Base-by-base conservation (phyloP, 2,113 vertebrate species). In the Carollia perspicillata region DNA sequence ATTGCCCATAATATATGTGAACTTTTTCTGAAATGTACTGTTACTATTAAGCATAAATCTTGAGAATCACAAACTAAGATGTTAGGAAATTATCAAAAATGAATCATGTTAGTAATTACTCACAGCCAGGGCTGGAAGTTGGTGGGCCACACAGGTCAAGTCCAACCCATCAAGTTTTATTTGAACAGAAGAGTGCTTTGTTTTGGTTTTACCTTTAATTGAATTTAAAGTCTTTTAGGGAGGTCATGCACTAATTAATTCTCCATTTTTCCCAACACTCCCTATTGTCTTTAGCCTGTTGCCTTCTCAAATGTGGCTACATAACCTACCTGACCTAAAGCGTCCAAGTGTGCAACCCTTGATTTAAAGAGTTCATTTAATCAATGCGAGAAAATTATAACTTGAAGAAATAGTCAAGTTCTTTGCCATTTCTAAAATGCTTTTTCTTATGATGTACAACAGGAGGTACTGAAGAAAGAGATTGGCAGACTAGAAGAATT, bases 381-480 rank as follows among this genome's bases (percentile, higher is more conserved):
- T 84, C 80, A 85, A n/a, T 74, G 90, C 22, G 80, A 84, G 12
- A 80, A 93, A 94, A 51, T 2, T 55, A 37, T n/a, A 89, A 90
- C 23, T 83, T 68, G 47, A 78, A 91, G 20, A 51, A 66, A 92
- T 89, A 95, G 22, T 66, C 49, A 63, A n/a, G 13, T 49, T 92
- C 63, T 81, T 92, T 93, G 44, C 55, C 84, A 13, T 90, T 90
- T 93, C 20, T 75, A 74, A 78, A 75, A 86, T 63, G 30, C 16
- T 92, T 86, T 86, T 95, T 78, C 35, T 94, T 44, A 90, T 88
- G 65, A 26, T 49, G 0, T 94, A 84, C 95, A 79, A 74, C 97
- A 98, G 98, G 98, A 98, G 23, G 92, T 98, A 37, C 95, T 98
- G n/a, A 84, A 97, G 2, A 69, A 88, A 90, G 98, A 98, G 83